Percentiles rank a stretch among this genome's conserved stretches.
phyloP scores from a whole-genome alignment of 2,888 invertebrate genomes.

The Phyto melanocephala region DNA sequence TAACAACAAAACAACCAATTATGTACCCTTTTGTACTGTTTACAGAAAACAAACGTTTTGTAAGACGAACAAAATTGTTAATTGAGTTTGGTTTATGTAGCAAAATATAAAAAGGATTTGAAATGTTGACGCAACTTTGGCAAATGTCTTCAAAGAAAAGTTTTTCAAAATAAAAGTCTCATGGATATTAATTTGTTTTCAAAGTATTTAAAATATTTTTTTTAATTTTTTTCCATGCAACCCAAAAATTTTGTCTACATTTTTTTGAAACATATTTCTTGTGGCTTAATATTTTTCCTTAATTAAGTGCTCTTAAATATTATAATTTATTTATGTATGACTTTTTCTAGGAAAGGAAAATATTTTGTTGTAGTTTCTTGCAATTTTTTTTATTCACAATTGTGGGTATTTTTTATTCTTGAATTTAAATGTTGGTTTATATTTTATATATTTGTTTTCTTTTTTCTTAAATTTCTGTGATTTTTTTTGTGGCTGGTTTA shows the following conservation, averaged over 20 bases:
- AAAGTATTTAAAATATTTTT: no score
- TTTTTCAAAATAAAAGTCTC: no score
- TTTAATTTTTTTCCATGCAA: no score
- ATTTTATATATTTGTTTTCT: neutral
- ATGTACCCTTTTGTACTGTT: neutral
- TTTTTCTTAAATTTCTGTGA: neutral
- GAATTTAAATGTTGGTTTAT: constrained; percentile 21
- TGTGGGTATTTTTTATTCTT: constrained; percentile 6
- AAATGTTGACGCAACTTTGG: no score
- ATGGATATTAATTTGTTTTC: no score
- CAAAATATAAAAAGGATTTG: no score
- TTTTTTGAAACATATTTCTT: constrained; percentile 9
- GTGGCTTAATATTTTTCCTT: constrained; percentile 31
- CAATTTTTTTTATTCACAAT: constrained; percentile 50
- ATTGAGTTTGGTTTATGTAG: no score
- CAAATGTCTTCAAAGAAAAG: no score
- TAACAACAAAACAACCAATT: neutral
- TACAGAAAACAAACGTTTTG: no score
- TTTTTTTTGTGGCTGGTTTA: neutral
- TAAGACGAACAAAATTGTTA: no score
- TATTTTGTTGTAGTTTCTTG: neutral
- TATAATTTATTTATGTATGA: neutral
- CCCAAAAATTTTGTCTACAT: no score
- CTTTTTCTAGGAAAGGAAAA: neutral
- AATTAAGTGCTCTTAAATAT: constrained; percentile 32